Percentiles rank a stretch among this genome's conserved stretches.
Conservation (phyloP, 1,140 invertebrate species). For the Drosophila sechellia region DNA sequence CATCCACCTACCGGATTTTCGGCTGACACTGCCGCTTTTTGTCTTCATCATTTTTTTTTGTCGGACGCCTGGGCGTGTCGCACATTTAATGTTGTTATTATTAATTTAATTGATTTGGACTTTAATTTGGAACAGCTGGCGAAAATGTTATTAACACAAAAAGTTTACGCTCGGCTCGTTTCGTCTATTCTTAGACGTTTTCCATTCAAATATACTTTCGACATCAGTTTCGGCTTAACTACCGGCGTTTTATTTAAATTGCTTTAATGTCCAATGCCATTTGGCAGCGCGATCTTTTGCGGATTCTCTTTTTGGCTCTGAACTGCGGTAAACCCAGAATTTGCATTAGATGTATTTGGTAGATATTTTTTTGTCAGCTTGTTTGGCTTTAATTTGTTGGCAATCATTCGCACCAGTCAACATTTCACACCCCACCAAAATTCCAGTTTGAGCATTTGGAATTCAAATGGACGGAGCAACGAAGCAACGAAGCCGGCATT, state of each 20-base stretch:
- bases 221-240: slow-evolving; percentile 45
- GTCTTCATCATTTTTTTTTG: slow-evolving; percentile 28
- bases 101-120: slow-evolving; percentile 76
- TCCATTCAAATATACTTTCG: slow-evolving; percentile 32
- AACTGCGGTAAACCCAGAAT: slow-evolving; percentile 38
- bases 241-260: slow-evolving; percentile 39
- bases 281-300: slow-evolving; percentile 22
- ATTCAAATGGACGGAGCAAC: slow-evolving; percentile 28
- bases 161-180: slow-evolving; percentile 57
- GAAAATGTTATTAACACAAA: slow-evolving; percentile 50
- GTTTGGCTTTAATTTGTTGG: slow-evolving; percentile 67
- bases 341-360: slow-evolving; percentile 37
- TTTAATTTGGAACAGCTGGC: slow-evolving; percentile 69
- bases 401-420: slow-evolving; percentile 64
- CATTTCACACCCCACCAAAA: slow-evolving; percentile 37
- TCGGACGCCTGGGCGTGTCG: slow-evolving; percentile 36
- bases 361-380: slow-evolving; percentile 42
- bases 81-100: slow-evolving; percentile 63
- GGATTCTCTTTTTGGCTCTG: slow-evolving; percentile 19
- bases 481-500: slow-evolving; percentile 18
- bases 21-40: slow-evolving; percentile 20
- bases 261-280: slow-evolving; percentile 30
- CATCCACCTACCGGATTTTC: slow-evolving; percentile 15
- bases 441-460: slow-evolving; percentile 39
- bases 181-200: slow-evolving; percentile 65